Percentiles rank a stretch among this genome's conserved stretches.
These are phyloP conservation scores for Andricus curvator DNA, from an alignment of 2,888 invertebrate species.

Conservation along the genomic window DNA sequence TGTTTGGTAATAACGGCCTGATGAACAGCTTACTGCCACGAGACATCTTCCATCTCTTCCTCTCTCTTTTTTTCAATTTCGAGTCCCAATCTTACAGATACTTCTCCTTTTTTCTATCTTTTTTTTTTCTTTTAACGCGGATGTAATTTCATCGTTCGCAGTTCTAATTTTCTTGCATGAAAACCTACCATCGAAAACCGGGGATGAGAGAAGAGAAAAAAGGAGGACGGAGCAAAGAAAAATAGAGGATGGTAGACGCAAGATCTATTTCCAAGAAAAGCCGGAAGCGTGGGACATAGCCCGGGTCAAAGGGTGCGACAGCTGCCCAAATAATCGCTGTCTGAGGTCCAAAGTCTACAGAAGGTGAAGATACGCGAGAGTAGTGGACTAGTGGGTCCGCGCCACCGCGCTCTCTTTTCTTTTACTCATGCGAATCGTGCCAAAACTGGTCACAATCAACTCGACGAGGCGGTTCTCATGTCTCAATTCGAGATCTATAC, in stretches of 20 bases:
- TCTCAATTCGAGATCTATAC: not conserved
- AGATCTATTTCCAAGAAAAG: slow-evolving; percentile 57
- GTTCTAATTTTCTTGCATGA: slow-evolving; percentile 30
- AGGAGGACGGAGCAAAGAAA: slow-evolving; percentile 10
- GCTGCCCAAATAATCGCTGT: slow-evolving; percentile 63
- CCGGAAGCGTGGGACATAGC: slow-evolving; percentile 51
- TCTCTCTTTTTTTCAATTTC: slow-evolving; percentile 13
- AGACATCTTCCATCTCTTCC: slow-evolving; percentile 30
- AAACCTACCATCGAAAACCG: slow-evolving; percentile 12
- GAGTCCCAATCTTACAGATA: not conserved
- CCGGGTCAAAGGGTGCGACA: slow-evolving; percentile 55
- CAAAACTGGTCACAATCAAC: slow-evolving; percentile 46
- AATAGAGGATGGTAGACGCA: not conserved
- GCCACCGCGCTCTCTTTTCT: slow-evolving; percentile 41
- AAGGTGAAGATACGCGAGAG: slow-evolving; percentile 49
- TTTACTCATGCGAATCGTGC: slow-evolving; percentile 46
- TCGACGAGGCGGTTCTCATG: slow-evolving; percentile 9
- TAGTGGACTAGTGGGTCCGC: slow-evolving; percentile 36
- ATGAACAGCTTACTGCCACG: slow-evolving; percentile 50
- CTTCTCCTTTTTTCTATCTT: slow-evolving; percentile 6
- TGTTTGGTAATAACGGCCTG: slow-evolving; percentile 54
- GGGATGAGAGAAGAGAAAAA: slow-evolving; percentile 14
- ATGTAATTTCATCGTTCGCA: slow-evolving; percentile 31
- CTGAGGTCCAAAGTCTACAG: slow-evolving; percentile 50
- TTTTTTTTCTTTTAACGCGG: slow-evolving; percentile 21